Evolutionary conservation across 2,113 vertebrate species (phyloP), one percentile per base, ranked within the genome.

Genomic region (Oenanthe melanoleuca): DNA sequence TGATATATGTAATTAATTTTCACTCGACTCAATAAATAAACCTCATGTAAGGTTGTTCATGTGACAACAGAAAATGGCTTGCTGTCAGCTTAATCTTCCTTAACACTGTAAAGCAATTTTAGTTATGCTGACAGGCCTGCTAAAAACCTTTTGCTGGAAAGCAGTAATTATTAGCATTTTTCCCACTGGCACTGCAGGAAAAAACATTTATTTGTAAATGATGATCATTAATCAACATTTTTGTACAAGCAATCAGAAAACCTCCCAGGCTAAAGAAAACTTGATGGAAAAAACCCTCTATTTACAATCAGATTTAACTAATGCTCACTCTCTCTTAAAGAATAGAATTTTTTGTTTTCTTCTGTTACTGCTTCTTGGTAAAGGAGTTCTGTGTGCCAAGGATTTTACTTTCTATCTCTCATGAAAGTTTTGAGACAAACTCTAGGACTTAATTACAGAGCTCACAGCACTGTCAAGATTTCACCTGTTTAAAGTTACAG

Each of bases 1-100:
- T 95, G 93, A 96, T 97, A 97, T 96, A 95, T 94, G 90, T 94
- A 97, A 97, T 97, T 97, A 97, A 96, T 97, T 97, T 97, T 95
- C 96, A 93, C 83, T 95, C 28, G 0, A 92, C 89, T 93, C 80
- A 95, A 93, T 96, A 97, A 97, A 97, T 95, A 97, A 97, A 88
- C 88, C 86, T 80, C 88, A 91, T 91, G 91, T 95, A 96, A 95
- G 73, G 88, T 83, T 97, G 95, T 86, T 95, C 94, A 81, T 95
- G 93, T 97, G 96, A 97, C 95, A 96, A 91, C 80, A 94, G 91
- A 95, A 95, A 97, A 96, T 92, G 67, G 88, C 50, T 95, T 95
- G 92, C 93, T 96, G 93, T 97, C 96, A 95, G 74, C 88, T 95
- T 97, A 95, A 97, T 97, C 95, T 97, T 91, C 91, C 89, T 95